Conservation (phyloP, 2,113 vertebrate species). For the Anseranas semipalmata region DNA sequence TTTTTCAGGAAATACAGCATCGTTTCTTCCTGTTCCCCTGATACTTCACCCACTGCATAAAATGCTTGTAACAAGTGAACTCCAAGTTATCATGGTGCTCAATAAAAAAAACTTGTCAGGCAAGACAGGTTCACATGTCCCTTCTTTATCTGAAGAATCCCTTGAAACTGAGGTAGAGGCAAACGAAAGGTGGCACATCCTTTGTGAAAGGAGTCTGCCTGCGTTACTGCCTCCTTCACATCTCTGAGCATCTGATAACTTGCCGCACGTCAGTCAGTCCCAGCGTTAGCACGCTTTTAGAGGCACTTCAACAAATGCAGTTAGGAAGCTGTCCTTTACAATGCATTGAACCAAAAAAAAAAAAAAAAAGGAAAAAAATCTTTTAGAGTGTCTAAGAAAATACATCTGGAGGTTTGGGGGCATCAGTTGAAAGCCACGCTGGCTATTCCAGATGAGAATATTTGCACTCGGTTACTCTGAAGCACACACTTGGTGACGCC, state of each 20-base stretch:
- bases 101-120: slow-evolving; percentile 21
- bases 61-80: slow-evolving; percentile 41
- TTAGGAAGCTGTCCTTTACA: slow-evolving; percentile 50
- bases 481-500: background rate
- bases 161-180: slow-evolving; percentile 52
- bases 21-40: slow-evolving; percentile 11
- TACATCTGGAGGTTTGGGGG: slow-evolving; percentile 13
- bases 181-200: slow-evolving; percentile 58
- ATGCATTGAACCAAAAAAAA: slow-evolving; percentile 37
- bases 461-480: background rate
- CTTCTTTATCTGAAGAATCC: slow-evolving; percentile 35
- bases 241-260: slow-evolving; percentile 62
- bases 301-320: slow-evolving; percentile 52
- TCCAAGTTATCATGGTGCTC: slow-evolving; percentile 39
- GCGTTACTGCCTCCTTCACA: slow-evolving; percentile 45
- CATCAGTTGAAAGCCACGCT: background rate
- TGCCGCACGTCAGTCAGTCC: slow-evolving; percentile 33
- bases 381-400: slow-evolving; percentile 1
- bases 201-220: slow-evolving; percentile 53
- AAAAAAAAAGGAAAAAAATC: background rate
- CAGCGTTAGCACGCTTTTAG: slow-evolving; percentile 28
- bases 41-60: slow-evolving; percentile 41
- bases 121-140: slow-evolving; percentile 32
- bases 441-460: background rate
- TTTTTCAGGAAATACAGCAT: slow-evolving; percentile 33